phyloP scores from a whole-genome alignment of 2,888 invertebrate species.

The Eilema sororculum region DNA sequence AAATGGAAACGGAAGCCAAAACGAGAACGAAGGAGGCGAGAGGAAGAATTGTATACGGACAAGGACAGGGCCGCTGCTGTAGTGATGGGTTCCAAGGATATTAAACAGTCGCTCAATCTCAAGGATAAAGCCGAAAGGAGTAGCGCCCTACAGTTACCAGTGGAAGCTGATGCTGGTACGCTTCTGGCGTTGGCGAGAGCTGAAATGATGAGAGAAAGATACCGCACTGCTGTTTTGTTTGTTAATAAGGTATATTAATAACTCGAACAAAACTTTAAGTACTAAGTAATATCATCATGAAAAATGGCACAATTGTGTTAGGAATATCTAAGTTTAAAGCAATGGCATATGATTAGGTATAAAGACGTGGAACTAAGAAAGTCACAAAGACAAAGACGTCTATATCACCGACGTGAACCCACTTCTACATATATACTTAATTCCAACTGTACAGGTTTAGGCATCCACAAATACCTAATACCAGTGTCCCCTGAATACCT shows the following conservation, averaged over 20 bases:
- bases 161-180: constrained; percentile 92
- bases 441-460: too few species aligned
- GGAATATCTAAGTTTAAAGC: neutral
- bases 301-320: too few species aligned
- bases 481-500: too few species aligned
- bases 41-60: constrained; percentile 95
- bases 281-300: too few species aligned
- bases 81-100: constrained; percentile 94
- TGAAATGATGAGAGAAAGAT: constrained; percentile 92
- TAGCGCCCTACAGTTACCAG: constrained; percentile 90
- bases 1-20: constrained; percentile 73
- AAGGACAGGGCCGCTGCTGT: constrained; percentile 97
- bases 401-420: neutral
- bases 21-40: constrained; percentile 73
- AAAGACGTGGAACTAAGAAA: neutral
- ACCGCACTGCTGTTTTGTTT: constrained; percentile 90
- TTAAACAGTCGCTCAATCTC: constrained; percentile 93
- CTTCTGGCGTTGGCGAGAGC: constrained; percentile 92
- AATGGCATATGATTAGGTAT: too few species aligned
- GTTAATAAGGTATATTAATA: constrained; percentile 91
- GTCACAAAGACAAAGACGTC: neutral
- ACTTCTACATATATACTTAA: neutral
- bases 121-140: constrained; percentile 93
- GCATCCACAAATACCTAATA: too few species aligned
- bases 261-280: neutral